Evolutionary conservation across 2,888 invertebrate genomes (phyloP).

Genomic region (Halictus ligatus): DNA sequence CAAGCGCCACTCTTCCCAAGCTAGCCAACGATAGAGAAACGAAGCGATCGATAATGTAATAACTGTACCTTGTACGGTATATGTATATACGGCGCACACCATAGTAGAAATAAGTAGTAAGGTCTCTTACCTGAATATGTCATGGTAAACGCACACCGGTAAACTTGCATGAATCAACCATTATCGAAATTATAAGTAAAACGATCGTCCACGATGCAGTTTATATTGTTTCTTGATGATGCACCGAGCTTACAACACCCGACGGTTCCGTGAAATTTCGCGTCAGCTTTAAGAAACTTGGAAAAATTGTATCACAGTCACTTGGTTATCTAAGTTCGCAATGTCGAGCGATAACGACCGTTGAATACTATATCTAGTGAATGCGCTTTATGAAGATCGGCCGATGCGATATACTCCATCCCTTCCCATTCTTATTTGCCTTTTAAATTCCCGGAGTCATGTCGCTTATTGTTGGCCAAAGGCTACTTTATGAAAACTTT

Average conservation of each 20-base stretch:
- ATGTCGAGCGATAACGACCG: constrained; percentile 18
- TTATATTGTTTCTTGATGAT: constrained; percentile 13
- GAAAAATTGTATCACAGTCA: constrained; percentile 9
- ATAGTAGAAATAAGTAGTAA: constrained; percentile 21
- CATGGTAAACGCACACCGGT: constrained; percentile 21
- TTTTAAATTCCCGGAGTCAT: constrained; percentile 38
- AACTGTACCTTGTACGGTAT: constrained; percentile 58
- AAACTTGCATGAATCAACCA: not conserved
- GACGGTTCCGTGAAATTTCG: not conserved
- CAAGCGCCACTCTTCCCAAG: not conserved
- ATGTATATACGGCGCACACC: not conserved
- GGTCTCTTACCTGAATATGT: constrained; percentile 45
- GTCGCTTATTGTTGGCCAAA: not conserved
- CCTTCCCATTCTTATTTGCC: constrained; percentile 46
- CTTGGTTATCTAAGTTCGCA: constrained; percentile 19
- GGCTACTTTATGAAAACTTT: constrained; percentile 9
- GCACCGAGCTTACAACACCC: not conserved
- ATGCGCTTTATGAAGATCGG: not conserved
- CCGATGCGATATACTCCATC: constrained; percentile 24
- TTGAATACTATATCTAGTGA: constrained; percentile 17
- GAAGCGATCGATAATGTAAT: constrained; percentile 45
- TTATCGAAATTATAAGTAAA: constrained; percentile 12
- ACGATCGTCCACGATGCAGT: constrained; percentile 11
- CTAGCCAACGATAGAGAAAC: constrained; percentile 29
- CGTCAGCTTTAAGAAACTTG: not conserved